A percentile compares a stretch with the other conserved stretches of the same genome.
Conservation (phyloP, 2,797 vertebrate species). For the Enteromius viviparus region DNA sequence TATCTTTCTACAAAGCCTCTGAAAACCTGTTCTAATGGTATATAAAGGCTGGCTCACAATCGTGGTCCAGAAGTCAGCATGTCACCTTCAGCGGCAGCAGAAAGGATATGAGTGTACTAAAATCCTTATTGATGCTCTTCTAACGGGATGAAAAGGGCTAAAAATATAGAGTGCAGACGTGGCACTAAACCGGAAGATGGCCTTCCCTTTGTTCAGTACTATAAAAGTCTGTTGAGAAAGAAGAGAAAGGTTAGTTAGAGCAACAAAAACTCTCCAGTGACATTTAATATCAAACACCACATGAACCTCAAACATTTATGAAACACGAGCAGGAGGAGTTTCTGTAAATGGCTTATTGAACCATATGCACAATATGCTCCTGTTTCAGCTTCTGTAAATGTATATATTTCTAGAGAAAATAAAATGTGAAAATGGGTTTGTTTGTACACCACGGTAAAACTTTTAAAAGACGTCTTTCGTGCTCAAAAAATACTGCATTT, state of each 20-base stretch:
- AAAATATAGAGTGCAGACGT: slow-evolving; percentile 95
- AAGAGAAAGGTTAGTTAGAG: slow-evolving; percentile 55
- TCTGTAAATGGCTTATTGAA: background rate
- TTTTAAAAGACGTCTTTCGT: background rate
- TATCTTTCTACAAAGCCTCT: background rate
- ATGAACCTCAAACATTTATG: slow-evolving; percentile 8
- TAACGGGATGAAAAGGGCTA: slow-evolving; percentile 93
- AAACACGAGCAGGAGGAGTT: background rate
- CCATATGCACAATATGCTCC: background rate
- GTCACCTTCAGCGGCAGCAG: slow-evolving; percentile 23
- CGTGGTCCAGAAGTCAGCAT: slow-evolving; percentile 2
- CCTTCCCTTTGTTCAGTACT: slow-evolving; percentile 98
- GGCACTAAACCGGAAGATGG: slow-evolving; percentile 99
- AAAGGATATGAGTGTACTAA: slow-evolving; percentile 99
- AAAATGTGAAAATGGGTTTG: background rate
- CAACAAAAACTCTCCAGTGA: slow-evolving; percentile 20
- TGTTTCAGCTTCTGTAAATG: background rate
- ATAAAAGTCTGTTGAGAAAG: slow-evolving; percentile 91
- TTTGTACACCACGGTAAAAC: background rate
- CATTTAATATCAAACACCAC: slow-evolving; percentile 24
- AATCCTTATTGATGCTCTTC: slow-evolving; percentile 91
- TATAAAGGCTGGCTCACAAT: slow-evolving; percentile 21
- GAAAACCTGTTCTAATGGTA: background rate
- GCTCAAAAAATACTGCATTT: background rate
- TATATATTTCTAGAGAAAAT: background rate